A percentile compares a stretch with the other conserved stretches of the same genome.
Evolutionary conservation across 2,797 vertebrate species (phyloP).

Genomic region (Euphonia xanthogaster): DNA sequence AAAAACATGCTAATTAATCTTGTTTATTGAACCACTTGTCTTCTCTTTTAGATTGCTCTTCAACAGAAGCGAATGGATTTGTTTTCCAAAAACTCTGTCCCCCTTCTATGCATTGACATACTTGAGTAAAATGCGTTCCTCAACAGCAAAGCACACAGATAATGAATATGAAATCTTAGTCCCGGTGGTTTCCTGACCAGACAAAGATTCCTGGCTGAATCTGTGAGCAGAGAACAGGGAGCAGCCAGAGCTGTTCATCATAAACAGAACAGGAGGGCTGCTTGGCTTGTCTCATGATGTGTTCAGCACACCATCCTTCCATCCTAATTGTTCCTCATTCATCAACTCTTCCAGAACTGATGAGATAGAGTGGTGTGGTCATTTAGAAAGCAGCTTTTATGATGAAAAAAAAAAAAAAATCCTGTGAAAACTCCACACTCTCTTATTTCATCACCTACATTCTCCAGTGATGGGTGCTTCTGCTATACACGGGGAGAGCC

Average conservation of each 20-base stretch:
- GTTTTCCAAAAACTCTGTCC: not conserved
- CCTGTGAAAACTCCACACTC: not conserved
- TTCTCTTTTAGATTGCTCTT: not conserved
- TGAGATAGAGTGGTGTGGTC: not conserved
- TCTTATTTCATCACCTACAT: not conserved
- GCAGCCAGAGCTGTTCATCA: not conserved
- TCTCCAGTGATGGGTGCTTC: not conserved
- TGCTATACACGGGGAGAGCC: not conserved
- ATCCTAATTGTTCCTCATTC: not conserved
- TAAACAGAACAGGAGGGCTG: not conserved
- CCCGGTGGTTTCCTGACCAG: not conserved
- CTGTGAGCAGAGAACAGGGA: not conserved
- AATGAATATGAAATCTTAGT: not conserved
- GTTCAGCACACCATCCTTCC: not conserved
- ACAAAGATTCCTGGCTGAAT: not conserved
- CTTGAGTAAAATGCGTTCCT: not conserved
- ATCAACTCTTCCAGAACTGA: not conserved
- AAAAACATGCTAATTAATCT: not conserved
- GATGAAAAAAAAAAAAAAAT: not conserved
- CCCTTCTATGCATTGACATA: not conserved
- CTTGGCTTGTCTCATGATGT: not conserved
- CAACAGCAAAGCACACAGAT: not conserved
- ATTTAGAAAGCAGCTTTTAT: not conserved
- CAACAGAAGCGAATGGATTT: not conserved
- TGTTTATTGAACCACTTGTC: not conserved